Evolutionary conservation across 2,113 vertebrate genomes (phyloP), one percentile per base, ranked within the genome.

Genomic region (Catharus minimus): DNA sequence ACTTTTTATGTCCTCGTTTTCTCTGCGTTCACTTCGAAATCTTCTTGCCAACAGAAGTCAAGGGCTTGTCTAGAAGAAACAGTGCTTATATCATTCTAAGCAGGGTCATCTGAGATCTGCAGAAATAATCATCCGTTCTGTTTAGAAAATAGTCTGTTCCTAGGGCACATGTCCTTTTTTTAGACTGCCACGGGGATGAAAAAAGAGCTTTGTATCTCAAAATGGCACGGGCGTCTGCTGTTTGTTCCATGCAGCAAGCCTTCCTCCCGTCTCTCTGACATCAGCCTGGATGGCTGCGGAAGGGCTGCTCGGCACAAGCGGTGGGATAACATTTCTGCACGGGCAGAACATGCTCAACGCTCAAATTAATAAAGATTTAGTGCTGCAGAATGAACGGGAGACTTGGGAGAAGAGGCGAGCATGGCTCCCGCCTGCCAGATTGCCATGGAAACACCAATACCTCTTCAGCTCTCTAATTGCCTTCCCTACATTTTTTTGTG

Each of bases 141-240:
- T 93, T 93, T 95, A 73, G 92, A 85, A 95, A 95, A 95, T 93
- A 95, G 60, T 87, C 92, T 93, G 89, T 95, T 96, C 92, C 95
- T 96, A 91, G 91, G 92, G 94, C 95, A 89, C 84, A 95, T 74
- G 89, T 92, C 89, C 95, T 94, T 92, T 96, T 95, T 95, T 94
- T 96, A 94, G 93, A 47, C 73, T 44, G 67, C 91, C 74, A 6
- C 1, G 30, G 74, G 78, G 86, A 95, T 95, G 92, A 95, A 94
- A 94, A 94, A 89, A 85, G 92, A 76, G 81, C 95, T 96, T 95
- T 96, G 91, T 95, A 26, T 95, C 89, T 92, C 86, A 44, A 73
- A 92, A 91, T 76, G 87, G 82, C 92, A 74, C 9, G 9, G 80
- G 84, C 26, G 47, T 43, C 84, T 89, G 81, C 92, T 91, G 92